Evolutionary conservation across 2,797 vertebrate genomes (phyloP).

Genomic region (Phalloptychus januarius): DNA sequence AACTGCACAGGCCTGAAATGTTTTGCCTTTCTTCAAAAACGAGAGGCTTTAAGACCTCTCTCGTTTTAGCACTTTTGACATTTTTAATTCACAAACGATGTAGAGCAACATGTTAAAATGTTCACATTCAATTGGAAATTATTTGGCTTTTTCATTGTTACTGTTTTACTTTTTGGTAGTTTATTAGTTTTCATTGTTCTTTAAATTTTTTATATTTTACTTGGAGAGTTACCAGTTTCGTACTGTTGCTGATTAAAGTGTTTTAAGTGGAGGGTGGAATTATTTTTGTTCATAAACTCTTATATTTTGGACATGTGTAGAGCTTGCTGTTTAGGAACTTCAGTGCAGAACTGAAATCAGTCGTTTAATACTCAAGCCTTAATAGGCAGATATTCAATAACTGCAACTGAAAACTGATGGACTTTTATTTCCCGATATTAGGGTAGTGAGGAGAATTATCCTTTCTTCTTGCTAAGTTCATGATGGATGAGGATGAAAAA

Average conservation of each 20-base stretch:
- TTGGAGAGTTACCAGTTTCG: too few species aligned
- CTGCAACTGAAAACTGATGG: neutral
- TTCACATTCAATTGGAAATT: neutral
- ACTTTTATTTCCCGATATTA: neutral
- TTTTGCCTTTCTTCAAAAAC: neutral
- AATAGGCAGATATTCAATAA: neutral
- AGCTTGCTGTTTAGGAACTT: neutral
- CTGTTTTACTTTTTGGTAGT: neutral
- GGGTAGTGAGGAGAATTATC: too few species aligned
- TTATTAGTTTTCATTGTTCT: neutral
- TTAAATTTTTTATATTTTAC: too few species aligned
- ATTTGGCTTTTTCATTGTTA: neutral
- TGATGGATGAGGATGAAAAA: too few species aligned
- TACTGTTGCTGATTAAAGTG: too few species aligned
- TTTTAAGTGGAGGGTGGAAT: too few species aligned
- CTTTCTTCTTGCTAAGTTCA: too few species aligned
- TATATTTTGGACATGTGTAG: neutral
- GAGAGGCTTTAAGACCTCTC: neutral
- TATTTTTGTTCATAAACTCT: neutral
- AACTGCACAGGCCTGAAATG: neutral
- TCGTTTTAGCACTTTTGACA: neutral
- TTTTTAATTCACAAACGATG: neutral
- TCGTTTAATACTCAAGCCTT: neutral
- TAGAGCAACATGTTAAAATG: neutral
- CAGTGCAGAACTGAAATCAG: neutral